Percentiles rank a stretch among this genome's conserved stretches.
Evolutionary conservation across 2,797 vertebrate genomes (phyloP).

Genomic region (Melanotaenia nigrans): DNA sequence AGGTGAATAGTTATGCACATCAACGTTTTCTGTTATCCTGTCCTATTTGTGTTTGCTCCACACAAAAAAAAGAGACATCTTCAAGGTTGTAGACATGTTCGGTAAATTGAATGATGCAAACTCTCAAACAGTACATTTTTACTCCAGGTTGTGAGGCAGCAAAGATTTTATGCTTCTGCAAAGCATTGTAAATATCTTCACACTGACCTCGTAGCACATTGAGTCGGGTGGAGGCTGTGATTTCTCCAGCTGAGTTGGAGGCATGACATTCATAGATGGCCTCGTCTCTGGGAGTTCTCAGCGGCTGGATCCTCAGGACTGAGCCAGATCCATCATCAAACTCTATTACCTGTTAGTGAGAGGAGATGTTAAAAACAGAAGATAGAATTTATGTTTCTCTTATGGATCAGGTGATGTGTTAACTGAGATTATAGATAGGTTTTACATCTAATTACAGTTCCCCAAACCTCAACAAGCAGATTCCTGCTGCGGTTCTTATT

Average conservation of each 20-base stretch:
- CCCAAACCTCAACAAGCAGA: neutral
- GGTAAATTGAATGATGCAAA: too few species aligned
- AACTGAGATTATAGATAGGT: neutral
- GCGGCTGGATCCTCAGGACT: slow-evolving; percentile 96
- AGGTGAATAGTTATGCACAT: too few species aligned
- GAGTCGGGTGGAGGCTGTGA: slow-evolving; percentile 93
- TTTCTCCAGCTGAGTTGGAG: slow-evolving; percentile 93
- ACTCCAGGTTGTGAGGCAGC: too few species aligned
- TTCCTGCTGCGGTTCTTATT: neutral
- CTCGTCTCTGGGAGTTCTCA: slow-evolving; percentile 95
- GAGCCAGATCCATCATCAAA: slow-evolving; percentile 99
- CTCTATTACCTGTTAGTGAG: slow-evolving; percentile 92
- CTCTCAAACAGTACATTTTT: too few species aligned
- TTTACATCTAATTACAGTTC: neutral
- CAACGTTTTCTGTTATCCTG: too few species aligned
- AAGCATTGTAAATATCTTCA: neutral
- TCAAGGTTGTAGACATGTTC: too few species aligned
- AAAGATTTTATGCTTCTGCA: too few species aligned
- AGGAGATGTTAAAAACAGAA: neutral
- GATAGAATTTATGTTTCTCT: neutral
- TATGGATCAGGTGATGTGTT: neutral
- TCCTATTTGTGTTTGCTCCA: too few species aligned
- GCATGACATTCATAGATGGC: slow-evolving; percentile 98
- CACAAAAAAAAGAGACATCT: too few species aligned
- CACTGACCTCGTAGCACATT: slow-evolving; percentile 93